Evolutionary conservation across 2,888 invertebrate genomes (phyloP), one percentile per base, ranked within the genome.

Genomic region (Mellilla xanthometata): DNA sequence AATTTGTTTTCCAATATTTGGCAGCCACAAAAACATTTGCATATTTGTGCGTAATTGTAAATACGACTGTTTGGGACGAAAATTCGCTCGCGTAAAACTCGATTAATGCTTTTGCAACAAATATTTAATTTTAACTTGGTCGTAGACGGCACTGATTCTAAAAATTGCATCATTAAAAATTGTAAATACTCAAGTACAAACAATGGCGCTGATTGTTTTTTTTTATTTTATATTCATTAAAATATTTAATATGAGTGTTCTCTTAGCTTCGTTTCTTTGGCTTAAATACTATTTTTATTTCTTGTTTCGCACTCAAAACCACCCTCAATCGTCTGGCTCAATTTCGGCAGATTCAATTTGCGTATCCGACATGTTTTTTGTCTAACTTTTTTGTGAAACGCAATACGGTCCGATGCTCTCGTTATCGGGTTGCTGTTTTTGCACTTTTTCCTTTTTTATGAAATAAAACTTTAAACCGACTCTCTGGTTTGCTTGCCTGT

Each of bases 351-450:
- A 54, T 54, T 56, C 42, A 56, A 54, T 56, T 54, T 43, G 41
- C 49, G 35, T 32, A 43, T 36, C 39, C 49, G 30, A 40, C 34
- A 15, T 36, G 35, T 30, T 10, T 44, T 52, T 49, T 24, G 39
- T 49, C 36, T 49, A 54, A 45, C 46, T 24, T 52, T 61, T 60
- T 52, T n/a, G 52, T 44, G 49, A 49, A 58, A 49, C 49, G 30
- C 49, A 56, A 54, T 58, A 51, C 51, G 29, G 49, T 35, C 41
- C 51, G 51, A 54, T 50, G 50, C 50, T 54, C 60, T 68, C 55
- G 65, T 63, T 66, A 67, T 55, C 58, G 53, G 42, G 52, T 56
- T 44, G 47, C 42, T 52, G 50, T 58, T 59, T 56, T 54, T 47
- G 29, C 26, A 41, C 43, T 35, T 42, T 46, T 49, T 52, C 54